Evolutionary conservation across 2,113 vertebrate genomes (phyloP), one percentile per base, ranked within the genome.

Genomic region (Pelobates fuscus): DNA sequence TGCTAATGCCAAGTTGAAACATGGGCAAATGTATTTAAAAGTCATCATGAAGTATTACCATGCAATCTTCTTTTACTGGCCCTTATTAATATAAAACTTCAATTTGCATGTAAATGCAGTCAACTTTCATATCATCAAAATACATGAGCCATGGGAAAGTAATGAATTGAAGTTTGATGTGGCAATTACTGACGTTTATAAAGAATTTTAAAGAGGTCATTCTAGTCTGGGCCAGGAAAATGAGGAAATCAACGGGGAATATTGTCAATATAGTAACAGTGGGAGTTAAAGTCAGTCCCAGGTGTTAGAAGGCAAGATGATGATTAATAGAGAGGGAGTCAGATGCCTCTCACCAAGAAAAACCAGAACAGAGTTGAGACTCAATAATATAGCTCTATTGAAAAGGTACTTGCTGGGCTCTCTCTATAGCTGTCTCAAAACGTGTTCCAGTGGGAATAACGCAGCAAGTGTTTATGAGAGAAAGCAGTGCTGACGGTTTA

Each of bases 51-150:
- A 91, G 93, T 93, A 96, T 97, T 97, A 98, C 91, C 90, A 92
- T 91, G 89, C 92, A 91, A 91, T 93, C 93, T 91, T 91, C 91
- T 92, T 91, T 93, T 92, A 91, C 91, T 91, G 92, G 91, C 92
- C 91, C 89, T 93, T 92, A 95, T 98, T 98, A 98, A 98, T 98
- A 95, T 96, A 92, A 91, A 95, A 99, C 95, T 98, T 97, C 96
- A 92, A 98, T 98, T 99, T 99, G 95, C 96, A 99, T 99, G 97
- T 97, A 99, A 99, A 98, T 99, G 95, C 79, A 91, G 94, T 97
- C 96, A 97, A 97, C 93, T 98, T 97, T 98, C 95, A 96, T 99
- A 97, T 98, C 96, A 97, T 99, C 95, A 98, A 97, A 98, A 98
- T 95, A 96, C 95, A 96, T 94, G 93, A 98, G 92, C 92, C 89